Evolutionary conservation across 2,113 vertebrate species (phyloP).

Genomic region (Rhinogobius similis): DNA sequence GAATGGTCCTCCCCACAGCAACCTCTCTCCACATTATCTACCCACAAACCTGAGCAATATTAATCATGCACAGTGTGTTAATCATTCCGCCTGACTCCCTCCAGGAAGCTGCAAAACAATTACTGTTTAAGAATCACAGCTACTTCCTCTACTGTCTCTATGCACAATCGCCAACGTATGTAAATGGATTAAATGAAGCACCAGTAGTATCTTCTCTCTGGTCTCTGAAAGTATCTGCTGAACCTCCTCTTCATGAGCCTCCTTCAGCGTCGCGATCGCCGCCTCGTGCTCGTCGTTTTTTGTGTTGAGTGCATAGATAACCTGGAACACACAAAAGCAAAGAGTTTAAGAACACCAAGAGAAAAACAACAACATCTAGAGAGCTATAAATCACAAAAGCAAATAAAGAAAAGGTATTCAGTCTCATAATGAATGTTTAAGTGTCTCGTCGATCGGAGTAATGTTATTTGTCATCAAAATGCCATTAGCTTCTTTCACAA

Average conservation of each 20-base stretch:
- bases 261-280: conserved; percentile 94
- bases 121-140: neutral
- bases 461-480: neutral
- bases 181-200: conserved; percentile 1
- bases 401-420: neutral
- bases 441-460: neutral
- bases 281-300: conserved; percentile 98
- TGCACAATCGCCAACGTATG: neutral
- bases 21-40: conserved; percentile 1
- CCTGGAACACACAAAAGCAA: conserved; percentile 71
- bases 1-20: neutral
- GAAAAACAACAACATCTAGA: neutral
- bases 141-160: neutral
- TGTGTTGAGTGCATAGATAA: conserved; percentile 99
- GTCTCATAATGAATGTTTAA: neutral
- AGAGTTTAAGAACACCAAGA: neutral
- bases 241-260: conserved; percentile 98
- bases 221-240: conserved; percentile 98
- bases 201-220: conserved; percentile 90
- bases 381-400: neutral
- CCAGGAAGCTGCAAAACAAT: conserved; percentile 10
- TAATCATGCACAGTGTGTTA: neutral
- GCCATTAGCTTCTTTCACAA: neutral
- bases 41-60: neutral
- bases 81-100: neutral